Percentiles rank a stretch among this genome's conserved stretches.
These are phyloP conservation scores for Buceros bicornis DNA, from an alignment of 2,797 vertebrate species.

Conservation along the genomic window DNA sequence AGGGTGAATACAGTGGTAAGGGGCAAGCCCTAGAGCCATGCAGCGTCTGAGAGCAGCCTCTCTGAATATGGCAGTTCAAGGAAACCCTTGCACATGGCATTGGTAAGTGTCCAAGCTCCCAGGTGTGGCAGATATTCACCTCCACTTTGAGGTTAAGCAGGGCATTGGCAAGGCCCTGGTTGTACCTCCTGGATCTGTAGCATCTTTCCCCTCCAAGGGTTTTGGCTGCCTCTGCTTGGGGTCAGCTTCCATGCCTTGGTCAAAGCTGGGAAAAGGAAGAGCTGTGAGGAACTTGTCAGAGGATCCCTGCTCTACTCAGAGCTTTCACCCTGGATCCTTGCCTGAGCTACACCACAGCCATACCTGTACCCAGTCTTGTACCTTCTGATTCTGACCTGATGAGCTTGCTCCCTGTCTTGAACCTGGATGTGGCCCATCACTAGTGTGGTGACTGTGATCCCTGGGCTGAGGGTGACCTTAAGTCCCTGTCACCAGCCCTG, in stretches of 20 bases:
- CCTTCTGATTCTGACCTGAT: fast-evolving
- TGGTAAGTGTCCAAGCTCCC: background rate
- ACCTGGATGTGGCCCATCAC: no score
- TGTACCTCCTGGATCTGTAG: background rate
- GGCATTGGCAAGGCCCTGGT: background rate
- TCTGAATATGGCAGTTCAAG: background rate
- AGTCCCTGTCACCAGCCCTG: fast-evolving
- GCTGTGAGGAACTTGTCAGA: background rate
- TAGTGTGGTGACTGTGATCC: background rate
- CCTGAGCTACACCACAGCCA: background rate
- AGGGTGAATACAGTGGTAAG: background rate
- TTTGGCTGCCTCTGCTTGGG: background rate
- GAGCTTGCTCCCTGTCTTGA: background rate
- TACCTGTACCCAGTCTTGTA: background rate
- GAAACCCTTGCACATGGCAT: background rate
- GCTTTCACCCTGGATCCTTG: background rate
- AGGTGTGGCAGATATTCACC: background rate
- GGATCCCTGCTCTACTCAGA: fast-evolving
- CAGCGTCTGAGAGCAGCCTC: background rate
- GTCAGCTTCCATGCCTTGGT: background rate
- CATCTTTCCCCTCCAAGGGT: fast-evolving
- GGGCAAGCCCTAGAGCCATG: no score
- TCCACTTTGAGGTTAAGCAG: background rate
- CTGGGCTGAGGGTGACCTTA: background rate
- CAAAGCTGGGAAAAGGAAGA: background rate